phyloP scores from a whole-genome alignment of 2,113 vertebrate genomes.

The Elephantulus edwardii region DNA sequence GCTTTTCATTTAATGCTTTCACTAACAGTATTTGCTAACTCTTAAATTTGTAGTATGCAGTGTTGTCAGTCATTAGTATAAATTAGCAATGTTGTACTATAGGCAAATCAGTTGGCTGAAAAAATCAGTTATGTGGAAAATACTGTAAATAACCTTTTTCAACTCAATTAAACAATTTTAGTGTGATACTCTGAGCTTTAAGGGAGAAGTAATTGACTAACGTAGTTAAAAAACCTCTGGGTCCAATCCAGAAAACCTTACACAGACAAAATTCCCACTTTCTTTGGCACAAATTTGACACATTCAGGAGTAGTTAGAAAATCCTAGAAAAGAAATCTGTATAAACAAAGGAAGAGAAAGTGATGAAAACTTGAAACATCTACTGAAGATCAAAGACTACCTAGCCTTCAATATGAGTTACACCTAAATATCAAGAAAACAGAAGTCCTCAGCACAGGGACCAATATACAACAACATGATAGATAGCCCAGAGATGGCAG shows the following conservation, averaged over 20 bases:
- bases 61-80: constrained; percentile 71
- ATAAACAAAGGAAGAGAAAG: neutral
- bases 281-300: constrained; percentile 54
- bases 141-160: constrained; percentile 77
- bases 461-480: too few relatives aligned
- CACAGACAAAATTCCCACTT: constrained; percentile 61
- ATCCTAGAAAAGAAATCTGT: neutral
- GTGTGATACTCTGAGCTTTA: constrained; percentile 50
- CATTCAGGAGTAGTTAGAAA: neutral
- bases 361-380: too few relatives aligned
- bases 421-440: too few relatives aligned
- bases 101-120: constrained; percentile 70
- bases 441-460: too few relatives aligned
- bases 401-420: too few relatives aligned
- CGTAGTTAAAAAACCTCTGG: constrained; percentile 65
- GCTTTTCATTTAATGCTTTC: constrained; percentile 69
- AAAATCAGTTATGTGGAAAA: constrained; percentile 76
- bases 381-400: too few relatives aligned
- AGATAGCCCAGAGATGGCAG: too few relatives aligned
- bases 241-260: constrained; percentile 60
- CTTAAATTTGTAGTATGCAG: constrained; percentile 71
- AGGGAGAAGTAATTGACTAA: constrained; percentile 68
- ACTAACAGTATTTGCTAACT: constrained; percentile 58
- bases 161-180: constrained; percentile 75
- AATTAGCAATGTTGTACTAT: constrained; percentile 70